Conservation (phyloP, 2,113 vertebrate species). For the Mastomys coucha region DNA sequence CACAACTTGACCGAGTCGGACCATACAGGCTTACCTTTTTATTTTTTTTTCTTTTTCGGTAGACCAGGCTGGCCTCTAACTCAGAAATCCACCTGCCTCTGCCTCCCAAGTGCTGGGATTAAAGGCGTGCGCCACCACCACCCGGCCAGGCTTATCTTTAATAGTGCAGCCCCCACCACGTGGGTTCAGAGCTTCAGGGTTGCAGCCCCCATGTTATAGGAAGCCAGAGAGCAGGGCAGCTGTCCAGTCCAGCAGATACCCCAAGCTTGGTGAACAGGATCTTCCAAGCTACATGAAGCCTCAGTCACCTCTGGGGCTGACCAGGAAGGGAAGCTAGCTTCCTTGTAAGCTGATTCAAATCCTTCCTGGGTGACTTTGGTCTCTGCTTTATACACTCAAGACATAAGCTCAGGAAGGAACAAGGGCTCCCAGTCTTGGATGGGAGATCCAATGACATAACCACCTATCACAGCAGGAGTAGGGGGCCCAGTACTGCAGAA, state of each 20-base stretch:
- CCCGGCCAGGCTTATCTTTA: constrained; percentile 83
- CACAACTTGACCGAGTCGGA: constrained; percentile 85
- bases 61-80: too few species aligned
- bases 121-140: too few species aligned
- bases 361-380: neutral
- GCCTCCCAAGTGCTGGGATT: too few species aligned
- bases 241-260: constrained; percentile 77
- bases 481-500: neutral
- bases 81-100: too few species aligned
- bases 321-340: neutral
- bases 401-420: neutral
- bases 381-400: neutral
- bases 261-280: constrained; percentile 67
- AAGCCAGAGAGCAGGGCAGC: constrained; percentile 85
- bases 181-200: constrained; percentile 73
- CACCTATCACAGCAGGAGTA: neutral
- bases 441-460: neutral
- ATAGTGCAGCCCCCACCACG: constrained; percentile 83
- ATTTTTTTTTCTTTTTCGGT: too few species aligned
- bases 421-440: constrained; percentile 17
- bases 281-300: constrained; percentile 55
- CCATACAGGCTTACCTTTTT: too few species aligned
- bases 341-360: neutral
- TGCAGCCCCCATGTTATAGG: constrained; percentile 85
- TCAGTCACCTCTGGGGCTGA: neutral